phyloP scores from a whole-genome alignment of 2,113 vertebrate genomes.

The Hiodon tergisus region DNA sequence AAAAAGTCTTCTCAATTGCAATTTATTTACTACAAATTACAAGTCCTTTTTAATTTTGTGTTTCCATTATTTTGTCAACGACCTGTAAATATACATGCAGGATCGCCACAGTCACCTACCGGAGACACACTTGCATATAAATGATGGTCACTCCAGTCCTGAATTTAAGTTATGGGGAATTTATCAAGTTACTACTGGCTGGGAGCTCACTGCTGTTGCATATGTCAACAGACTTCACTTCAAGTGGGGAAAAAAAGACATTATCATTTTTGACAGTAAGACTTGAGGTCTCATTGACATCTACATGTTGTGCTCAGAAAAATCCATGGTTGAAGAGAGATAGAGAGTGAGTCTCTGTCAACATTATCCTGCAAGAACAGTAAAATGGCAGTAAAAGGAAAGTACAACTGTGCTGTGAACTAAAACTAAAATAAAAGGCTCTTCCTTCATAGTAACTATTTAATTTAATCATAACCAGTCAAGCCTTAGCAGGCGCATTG shows the following conservation, averaged over 20 bases:
- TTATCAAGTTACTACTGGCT: neutral
- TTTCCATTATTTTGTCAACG: too few relatives aligned
- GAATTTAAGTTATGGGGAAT: neutral
- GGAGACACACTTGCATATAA: neutral
- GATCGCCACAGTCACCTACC: neutral
- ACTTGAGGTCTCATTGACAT: neutral
- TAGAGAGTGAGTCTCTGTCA: conserved; percentile 13
- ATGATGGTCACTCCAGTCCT: too few relatives aligned
- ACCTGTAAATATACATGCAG: neutral
- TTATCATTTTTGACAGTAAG: conserved; percentile 24
- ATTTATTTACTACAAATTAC: too few relatives aligned
- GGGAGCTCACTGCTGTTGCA: conserved; percentile 2
- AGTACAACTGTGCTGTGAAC: neutral
- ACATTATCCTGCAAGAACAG: neutral
- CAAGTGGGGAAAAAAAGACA: conserved; percentile 8
- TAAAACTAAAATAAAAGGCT: too few relatives aligned
- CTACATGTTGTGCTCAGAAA: neutral
- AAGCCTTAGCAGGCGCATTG: too few relatives aligned
- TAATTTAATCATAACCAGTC: too few relatives aligned
- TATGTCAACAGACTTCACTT: conserved; percentile 24
- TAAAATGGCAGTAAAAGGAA: neutral
- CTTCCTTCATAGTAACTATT: too few relatives aligned
- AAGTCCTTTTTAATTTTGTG: too few relatives aligned
- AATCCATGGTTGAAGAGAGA: neutral
- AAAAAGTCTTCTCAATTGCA: too few relatives aligned